Evolutionary conservation across 2,797 vertebrate genomes (phyloP).

Genomic region (Hafferia zeledoni): DNA sequence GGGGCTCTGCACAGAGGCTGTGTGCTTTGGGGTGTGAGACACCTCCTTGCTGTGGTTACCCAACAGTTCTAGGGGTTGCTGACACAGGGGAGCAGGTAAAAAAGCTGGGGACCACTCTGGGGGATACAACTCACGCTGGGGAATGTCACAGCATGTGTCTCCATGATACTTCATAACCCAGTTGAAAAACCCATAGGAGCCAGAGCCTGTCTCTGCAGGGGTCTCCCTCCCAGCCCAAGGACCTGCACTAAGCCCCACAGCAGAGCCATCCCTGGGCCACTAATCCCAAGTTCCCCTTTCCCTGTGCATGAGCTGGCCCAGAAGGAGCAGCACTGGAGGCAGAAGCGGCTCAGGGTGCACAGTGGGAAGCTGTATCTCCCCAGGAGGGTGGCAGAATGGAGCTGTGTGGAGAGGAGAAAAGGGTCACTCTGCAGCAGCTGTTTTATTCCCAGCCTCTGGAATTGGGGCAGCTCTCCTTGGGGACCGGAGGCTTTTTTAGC

Average conservation of each 20-base stretch:
- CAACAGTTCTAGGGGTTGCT: neutral
- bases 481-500: neutral
- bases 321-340: neutral
- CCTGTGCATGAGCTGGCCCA: neutral
- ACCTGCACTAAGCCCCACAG: neutral
- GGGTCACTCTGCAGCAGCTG: neutral
- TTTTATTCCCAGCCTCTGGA: neutral
- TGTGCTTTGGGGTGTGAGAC: accelerated
- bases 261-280: accelerated
- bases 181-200: neutral
- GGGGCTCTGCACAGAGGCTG: neutral
- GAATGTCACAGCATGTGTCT: neutral
- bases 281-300: too few relatives aligned
- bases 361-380: accelerated
- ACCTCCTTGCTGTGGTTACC: accelerated
- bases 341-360: neutral
- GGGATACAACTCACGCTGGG: neutral
- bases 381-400: accelerated
- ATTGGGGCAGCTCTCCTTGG: neutral
- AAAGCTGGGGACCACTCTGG: neutral
- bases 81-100: neutral
- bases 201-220: neutral
- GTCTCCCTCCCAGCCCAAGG: neutral
- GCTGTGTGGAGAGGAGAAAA: neutral
- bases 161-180: neutral